Conservation (phyloP, 2,888 invertebrate species). For the Euplagia quadripunctaria region DNA sequence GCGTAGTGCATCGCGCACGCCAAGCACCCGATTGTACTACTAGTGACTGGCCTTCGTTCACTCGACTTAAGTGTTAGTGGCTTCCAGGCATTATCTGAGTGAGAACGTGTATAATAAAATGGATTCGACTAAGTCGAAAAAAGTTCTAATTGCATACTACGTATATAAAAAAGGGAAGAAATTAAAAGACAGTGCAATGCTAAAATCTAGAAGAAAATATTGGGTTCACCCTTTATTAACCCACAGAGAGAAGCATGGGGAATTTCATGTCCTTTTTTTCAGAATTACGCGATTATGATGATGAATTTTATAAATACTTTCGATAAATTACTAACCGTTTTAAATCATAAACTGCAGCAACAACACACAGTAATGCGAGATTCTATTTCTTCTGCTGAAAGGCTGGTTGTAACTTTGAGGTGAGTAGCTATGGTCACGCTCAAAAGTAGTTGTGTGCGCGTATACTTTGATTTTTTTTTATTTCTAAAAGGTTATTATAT, state of each 20-base stretch:
- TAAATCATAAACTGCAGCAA: slow-evolving; percentile 30
- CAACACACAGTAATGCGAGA: slow-evolving; percentile 38
- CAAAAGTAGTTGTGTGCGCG: too few species aligned
- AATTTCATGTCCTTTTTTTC: slow-evolving; percentile 3
- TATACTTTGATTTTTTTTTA: too few species aligned
- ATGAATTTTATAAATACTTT: slow-evolving; percentile 16
- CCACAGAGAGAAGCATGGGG: slow-evolving; percentile 18
- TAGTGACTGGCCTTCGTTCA: not conserved
- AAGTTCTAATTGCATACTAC: too few species aligned
- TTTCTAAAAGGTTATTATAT: too few species aligned
- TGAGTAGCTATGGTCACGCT: slow-evolving; percentile 17
- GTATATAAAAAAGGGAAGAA: too few species aligned
- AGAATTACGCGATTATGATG: not conserved
- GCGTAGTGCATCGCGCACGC: not conserved
- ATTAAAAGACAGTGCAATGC: too few species aligned
- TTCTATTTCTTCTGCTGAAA: slow-evolving; percentile 39
- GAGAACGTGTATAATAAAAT: too few species aligned
- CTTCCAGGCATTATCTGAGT: too few species aligned
- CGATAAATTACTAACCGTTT: not conserved
- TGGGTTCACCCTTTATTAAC: slow-evolving; percentile 40
- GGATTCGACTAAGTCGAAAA: too few species aligned
- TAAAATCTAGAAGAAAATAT: slow-evolving; percentile 31
- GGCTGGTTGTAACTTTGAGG: slow-evolving; percentile 37
- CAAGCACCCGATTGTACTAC: not conserved
- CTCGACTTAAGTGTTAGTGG: not conserved